Percentiles rank a stretch among this genome's conserved stretches.
Conservation (phyloP, 2,797 vertebrate genomes). For the Muscicapa striata region DNA sequence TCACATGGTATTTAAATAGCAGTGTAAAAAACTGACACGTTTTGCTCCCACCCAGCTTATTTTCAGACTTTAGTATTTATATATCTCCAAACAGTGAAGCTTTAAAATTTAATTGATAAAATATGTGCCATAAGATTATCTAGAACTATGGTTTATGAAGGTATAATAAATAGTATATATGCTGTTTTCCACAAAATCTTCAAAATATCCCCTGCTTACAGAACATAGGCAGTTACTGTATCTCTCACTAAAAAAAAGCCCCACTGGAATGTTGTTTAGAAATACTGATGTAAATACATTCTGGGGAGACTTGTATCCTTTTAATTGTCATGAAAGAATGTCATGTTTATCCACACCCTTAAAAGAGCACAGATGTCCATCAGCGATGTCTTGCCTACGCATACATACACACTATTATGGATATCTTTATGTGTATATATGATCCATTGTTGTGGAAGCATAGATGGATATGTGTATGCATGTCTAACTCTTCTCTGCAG, state of each 20-base stretch:
- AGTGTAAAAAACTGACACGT: background rate
- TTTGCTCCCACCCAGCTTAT: background rate
- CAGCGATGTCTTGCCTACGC: background rate
- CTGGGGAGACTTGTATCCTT: background rate
- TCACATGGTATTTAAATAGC: background rate
- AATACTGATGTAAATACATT: background rate
- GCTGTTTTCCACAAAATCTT: background rate
- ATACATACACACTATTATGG: background rate
- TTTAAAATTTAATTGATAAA: constrained; percentile 1
- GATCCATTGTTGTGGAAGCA: background rate
- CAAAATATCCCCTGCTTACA: background rate
- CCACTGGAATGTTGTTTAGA: background rate
- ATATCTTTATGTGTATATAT: background rate
- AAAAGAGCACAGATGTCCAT: background rate
- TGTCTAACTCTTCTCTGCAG: background rate
- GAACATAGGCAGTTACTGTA: background rate
- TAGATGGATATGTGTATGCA: background rate
- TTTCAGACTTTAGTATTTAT: background rate
- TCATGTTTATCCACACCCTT: background rate
- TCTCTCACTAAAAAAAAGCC: background rate
- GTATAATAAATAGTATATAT: background rate
- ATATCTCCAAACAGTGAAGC: background rate
- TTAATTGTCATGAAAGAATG: background rate
- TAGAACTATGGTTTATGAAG: background rate
- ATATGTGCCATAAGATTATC: background rate